Conservation (phyloP, 2,888 invertebrate genomes). For the Cerastoderma edule region DNA sequence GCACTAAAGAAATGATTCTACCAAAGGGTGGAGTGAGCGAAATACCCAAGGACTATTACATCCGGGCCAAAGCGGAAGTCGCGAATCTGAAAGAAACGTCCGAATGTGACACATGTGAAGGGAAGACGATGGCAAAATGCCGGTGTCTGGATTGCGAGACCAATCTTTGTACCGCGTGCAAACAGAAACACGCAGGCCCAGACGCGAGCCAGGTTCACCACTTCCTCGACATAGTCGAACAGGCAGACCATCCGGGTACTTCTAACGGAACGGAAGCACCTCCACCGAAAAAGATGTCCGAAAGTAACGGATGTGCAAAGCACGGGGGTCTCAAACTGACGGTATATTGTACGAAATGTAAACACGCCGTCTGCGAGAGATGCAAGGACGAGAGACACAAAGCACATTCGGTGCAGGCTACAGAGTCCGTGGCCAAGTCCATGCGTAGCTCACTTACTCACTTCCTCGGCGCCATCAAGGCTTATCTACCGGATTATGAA, state of each 20-base stretch:
- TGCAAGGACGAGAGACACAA: constrained; percentile 64
- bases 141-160: constrained; percentile 66
- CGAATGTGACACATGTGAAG: constrained; percentile 60
- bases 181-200: constrained; percentile 46
- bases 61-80: constrained; percentile 60
- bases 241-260: constrained; percentile 37
- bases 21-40: constrained; percentile 62
- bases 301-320: constrained; percentile 36
- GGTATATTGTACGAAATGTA: constrained; percentile 54
- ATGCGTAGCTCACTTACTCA: constrained; percentile 59
- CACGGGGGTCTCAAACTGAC: constrained; percentile 39
- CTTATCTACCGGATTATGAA: constrained; percentile 64
- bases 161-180: constrained; percentile 61
- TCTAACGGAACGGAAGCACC: constrained; percentile 15
- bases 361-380: constrained; percentile 42
- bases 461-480: constrained; percentile 67
- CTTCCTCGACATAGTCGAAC: constrained; percentile 57
- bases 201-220: constrained; percentile 62
- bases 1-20: constrained; percentile 59
- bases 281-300: constrained; percentile 37
- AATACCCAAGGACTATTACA: constrained; percentile 60
- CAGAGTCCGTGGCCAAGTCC: constrained; percentile 57
- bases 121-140: constrained; percentile 43
- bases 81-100: constrained; percentile 58
- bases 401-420: constrained; percentile 62